Conservation (phyloP, 53 echinoderm and acorn worm genomes). For the Echinarachnius parma region DNA sequence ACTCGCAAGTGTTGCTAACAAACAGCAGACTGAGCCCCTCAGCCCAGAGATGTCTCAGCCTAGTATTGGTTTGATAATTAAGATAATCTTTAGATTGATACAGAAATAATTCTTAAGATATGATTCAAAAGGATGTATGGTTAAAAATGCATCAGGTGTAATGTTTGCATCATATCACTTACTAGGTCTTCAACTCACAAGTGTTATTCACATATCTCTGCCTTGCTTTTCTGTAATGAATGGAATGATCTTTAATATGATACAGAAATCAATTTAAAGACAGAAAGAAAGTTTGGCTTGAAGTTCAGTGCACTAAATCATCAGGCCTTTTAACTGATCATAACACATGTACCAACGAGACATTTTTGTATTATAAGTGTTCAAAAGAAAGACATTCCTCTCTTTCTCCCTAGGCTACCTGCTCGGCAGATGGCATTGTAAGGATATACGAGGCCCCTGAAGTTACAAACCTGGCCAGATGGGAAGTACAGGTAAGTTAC, state of each 20-base stretch:
- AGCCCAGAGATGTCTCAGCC: background rate
- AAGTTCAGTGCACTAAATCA: too few species aligned
- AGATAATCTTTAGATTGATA: too few species aligned
- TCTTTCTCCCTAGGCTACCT: conserved; percentile 66
- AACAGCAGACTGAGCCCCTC: too few species aligned
- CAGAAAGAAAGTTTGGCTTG: too few species aligned
- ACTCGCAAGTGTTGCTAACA: conserved; percentile 59
- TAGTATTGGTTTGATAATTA: background rate
- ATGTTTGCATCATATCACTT: conserved; percentile 90
- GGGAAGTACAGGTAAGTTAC: conserved; percentile 64
- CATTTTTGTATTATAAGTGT: background rate
- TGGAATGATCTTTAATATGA: too few species aligned
- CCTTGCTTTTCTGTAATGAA: too few species aligned
- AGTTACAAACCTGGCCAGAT: conserved; percentile 83
- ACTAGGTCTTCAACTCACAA: conserved; percentile 85
- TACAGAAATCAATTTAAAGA: too few species aligned
- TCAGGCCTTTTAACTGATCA: too few species aligned
- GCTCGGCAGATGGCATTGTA: conserved; percentile 95
- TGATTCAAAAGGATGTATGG: too few species aligned
- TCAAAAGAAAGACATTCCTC: background rate
- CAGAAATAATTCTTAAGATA: too few species aligned
- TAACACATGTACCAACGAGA: background rate
- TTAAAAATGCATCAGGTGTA: conserved; percentile 95
- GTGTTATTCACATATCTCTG: too few species aligned
- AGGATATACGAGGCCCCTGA: conserved; percentile 93